Percentiles rank a stretch among this genome's conserved stretches.
phyloP scores from a whole-genome alignment of 2,113 vertebrate genomes.

The Tor tambroides region DNA sequence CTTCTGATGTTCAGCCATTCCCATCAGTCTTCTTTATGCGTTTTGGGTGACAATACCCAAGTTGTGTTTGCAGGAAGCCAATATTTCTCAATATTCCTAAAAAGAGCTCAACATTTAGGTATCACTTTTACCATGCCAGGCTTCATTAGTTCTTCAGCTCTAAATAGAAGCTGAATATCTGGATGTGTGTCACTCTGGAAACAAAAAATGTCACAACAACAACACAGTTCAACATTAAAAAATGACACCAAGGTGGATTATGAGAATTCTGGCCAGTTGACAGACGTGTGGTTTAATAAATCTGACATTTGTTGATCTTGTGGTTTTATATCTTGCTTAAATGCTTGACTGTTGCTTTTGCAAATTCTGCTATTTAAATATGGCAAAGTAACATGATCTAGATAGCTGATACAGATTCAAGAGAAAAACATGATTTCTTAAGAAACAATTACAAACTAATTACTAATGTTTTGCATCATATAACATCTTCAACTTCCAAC shows the following conservation, averaged over 20 bases:
- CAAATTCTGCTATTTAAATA: too few relatives aligned
- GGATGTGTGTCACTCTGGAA: neutral
- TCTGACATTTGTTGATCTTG: neutral
- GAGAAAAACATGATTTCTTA: neutral
- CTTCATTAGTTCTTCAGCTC: neutral
- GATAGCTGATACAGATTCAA: neutral
- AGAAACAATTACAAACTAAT: neutral
- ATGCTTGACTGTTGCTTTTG: neutral
- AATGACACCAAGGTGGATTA: neutral
- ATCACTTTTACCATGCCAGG: neutral
- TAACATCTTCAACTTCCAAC: neutral
- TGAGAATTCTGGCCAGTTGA: neutral
- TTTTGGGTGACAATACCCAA: neutral
- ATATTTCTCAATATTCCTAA: constrained; percentile 9
- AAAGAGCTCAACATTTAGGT: neutral
- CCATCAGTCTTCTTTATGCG: neutral
- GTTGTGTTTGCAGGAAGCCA: neutral
- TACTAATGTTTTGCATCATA: neutral
- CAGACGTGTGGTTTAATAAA: neutral
- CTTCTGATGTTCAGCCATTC: constrained; percentile 10
- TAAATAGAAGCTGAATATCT: constrained; percentile 21
- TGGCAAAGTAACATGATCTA: neutral
- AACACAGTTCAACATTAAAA: neutral
- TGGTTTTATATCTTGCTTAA: neutral
- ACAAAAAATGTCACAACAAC: neutral